These are phyloP conservation scores for Dendropsophus ebraccatus DNA, from an alignment of 2,113 vertebrate genomes.

Conservation along the genomic window DNA sequence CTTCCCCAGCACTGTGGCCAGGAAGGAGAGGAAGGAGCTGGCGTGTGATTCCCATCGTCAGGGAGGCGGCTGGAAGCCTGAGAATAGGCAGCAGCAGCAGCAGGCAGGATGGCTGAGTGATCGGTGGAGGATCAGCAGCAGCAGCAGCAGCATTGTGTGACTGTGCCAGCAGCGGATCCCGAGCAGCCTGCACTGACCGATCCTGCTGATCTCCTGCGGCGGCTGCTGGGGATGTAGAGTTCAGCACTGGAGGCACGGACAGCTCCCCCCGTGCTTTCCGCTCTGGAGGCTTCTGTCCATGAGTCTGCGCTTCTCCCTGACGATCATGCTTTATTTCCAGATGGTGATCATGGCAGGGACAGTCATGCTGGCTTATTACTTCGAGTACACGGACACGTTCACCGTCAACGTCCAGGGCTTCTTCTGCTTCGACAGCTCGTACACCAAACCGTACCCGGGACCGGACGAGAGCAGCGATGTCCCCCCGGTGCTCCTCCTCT, in stretches of 20 bases:
- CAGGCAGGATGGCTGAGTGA: too few species aligned
- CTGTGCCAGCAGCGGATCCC: too few species aligned
- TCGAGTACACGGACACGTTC: constrained; percentile 97
- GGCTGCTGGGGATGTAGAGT: too few species aligned
- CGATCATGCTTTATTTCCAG: constrained; percentile 97
- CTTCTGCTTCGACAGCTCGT: constrained; percentile 93
- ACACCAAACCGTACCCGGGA: constrained; percentile 93
- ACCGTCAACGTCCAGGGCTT: constrained; percentile 93
- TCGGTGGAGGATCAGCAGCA: too few species aligned
- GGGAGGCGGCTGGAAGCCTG: too few species aligned
- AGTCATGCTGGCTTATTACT: constrained; percentile 96
- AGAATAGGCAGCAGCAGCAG: too few species aligned
- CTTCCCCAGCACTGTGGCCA: constrained; percentile 36
- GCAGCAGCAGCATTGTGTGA: too few species aligned
- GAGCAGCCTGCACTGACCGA: too few species aligned
- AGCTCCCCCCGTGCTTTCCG: constrained; percentile 60
- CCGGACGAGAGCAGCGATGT: constrained; percentile 91
- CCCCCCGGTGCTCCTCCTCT: constrained; percentile 88
- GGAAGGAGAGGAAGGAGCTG: constrained; percentile 17
- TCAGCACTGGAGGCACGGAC: constrained; percentile 49
- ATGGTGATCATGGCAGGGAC: constrained; percentile 98
- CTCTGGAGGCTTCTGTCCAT: constrained; percentile 66
- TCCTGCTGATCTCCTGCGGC: too few species aligned
- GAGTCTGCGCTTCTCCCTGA: constrained; percentile 68
- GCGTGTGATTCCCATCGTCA: too few species aligned